These are phyloP conservation scores for Cheilosia vulpina DNA, from an alignment of 2,888 invertebrate genomes.

Conservation along the genomic window DNA sequence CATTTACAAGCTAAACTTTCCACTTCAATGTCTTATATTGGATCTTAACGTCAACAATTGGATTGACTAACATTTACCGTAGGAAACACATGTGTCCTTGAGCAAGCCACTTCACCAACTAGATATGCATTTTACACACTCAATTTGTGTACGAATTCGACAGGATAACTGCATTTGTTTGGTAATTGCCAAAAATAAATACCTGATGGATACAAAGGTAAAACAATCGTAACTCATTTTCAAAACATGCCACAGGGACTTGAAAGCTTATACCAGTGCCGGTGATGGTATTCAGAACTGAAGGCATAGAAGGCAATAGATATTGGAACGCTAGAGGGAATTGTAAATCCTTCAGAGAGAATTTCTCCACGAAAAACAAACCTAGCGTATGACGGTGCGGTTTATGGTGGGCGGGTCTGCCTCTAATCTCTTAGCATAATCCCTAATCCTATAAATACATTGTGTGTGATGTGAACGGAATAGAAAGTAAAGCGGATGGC, in stretches of 20 bases:
- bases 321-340: slow-evolving; percentile 1
- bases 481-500: slow-evolving; percentile 2
- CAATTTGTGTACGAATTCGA: slow-evolving; percentile 7
- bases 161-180: slow-evolving; percentile 41
- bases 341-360: slow-evolving; percentile 27
- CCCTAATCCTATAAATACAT: slow-evolving; percentile 14
- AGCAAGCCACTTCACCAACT: neutral
- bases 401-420: neutral
- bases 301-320: neutral
- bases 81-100: neutral
- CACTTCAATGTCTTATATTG: too few relatives aligned
- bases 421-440: slow-evolving; percentile 1
- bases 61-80: neutral
- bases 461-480: neutral
- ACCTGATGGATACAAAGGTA: neutral
- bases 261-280: slow-evolving; percentile 11
- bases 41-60: too few relatives aligned
- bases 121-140: neutral
- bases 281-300: neutral
- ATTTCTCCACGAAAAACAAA: slow-evolving; percentile 3
- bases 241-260: slow-evolving; percentile 3
- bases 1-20: too few relatives aligned
- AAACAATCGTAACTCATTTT: slow-evolving; percentile 16
- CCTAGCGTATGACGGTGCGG: neutral
- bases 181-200: slow-evolving; percentile 17